These are phyloP conservation scores for Drosophila leontia DNA, from an alignment of 1,140 invertebrate species.

Conservation along the genomic window DNA sequence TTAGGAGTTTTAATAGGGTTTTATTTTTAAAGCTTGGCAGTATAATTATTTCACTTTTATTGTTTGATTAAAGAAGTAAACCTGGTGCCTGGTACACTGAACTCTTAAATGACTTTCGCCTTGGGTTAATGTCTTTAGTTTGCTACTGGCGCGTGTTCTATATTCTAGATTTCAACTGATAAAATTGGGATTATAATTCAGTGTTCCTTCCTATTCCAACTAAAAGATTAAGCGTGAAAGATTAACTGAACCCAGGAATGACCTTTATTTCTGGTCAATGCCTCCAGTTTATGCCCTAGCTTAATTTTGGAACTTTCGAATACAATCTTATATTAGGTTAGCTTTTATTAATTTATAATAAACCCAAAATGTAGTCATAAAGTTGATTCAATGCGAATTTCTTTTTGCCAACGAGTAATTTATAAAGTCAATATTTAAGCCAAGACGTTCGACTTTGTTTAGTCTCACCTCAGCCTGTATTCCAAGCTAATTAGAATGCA, in stretches of 20 bases:
- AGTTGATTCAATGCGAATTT: background rate
- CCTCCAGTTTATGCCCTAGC: background rate
- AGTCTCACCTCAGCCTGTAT: constrained; percentile 11
- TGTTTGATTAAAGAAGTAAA: background rate
- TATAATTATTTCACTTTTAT: background rate
- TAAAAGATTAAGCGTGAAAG: background rate
- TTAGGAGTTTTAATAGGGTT: background rate
- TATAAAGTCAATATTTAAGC: constrained; percentile 12
- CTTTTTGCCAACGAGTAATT: background rate
- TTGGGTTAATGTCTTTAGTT: constrained; percentile 1
- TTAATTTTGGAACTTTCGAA: too few relatives aligned
- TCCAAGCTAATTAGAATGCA: constrained; percentile 39
- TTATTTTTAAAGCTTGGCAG: background rate
- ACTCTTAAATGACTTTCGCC: background rate
- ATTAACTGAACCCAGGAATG: background rate
- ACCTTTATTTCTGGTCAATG: background rate
- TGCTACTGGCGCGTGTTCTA: background rate
- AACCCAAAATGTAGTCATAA: background rate
- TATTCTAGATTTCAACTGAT: background rate
- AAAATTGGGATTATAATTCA: background rate
- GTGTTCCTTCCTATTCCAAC: background rate
- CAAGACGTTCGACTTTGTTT: constrained; percentile 1
- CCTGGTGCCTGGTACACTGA: background rate
- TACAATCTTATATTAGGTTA: background rate
- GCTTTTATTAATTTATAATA: background rate